Percentiles rank a stretch among this genome's conserved stretches.
Evolutionary conservation across 92 coral and sea anemone genomes (phyloP).

Genomic region (Epizoanthus ramosus): DNA sequence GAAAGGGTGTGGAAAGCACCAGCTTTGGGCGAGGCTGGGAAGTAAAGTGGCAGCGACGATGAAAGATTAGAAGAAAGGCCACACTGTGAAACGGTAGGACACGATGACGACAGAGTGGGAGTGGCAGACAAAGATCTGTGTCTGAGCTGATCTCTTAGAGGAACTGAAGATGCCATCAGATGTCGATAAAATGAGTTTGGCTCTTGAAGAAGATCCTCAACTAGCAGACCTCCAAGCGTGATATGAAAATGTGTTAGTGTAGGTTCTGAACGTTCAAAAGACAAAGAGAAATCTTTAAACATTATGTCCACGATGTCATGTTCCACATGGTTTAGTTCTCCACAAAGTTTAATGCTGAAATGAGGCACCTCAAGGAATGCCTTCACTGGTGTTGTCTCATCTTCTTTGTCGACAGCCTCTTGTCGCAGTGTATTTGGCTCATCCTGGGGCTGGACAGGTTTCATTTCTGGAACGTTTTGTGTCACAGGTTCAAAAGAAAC

Average conservation of each 20-base stretch:
- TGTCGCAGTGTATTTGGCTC: conserved; percentile 28
- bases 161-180: conserved; percentile 88
- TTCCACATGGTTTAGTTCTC: conserved; percentile 79
- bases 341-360: conserved; percentile 89
- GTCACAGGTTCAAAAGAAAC: conserved; percentile 63
- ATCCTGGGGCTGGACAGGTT: conserved; percentile 22
- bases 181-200: conserved; percentile 78
- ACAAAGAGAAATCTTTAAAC: conserved; percentile 78
- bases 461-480: conserved; percentile 33
- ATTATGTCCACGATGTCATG: conserved; percentile 89
- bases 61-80: conserved; percentile 73
- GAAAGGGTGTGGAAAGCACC: conserved; percentile 70
- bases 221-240: conserved; percentile 86
- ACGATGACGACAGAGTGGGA: conserved; percentile 80
- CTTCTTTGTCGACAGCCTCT: conserved; percentile 49
- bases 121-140: conserved; percentile 67
- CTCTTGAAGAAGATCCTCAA: conserved; percentile 90
- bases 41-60: conserved; percentile 82
- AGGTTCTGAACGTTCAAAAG: conserved; percentile 71
- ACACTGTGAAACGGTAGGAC: conserved; percentile 91
- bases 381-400: conserved; percentile 75
- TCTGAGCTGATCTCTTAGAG: conserved; percentile 46
- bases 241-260: conserved; percentile 81
- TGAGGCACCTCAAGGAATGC: conserved; percentile 86
- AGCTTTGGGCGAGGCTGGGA: conserved; percentile 68